Percentiles rank a stretch among this genome's conserved stretches.
These are phyloP conservation scores for Bombyx mori DNA, from an alignment of 1,140 invertebrate genomes.

Conservation along the genomic window ASM3026992v2 NC_085116.1:3012501-3013000, in stretches of 20 bases:
- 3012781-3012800: constrained; percentile 71
- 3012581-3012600: constrained; percentile 65
- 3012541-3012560: constrained; percentile 67
- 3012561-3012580: constrained; percentile 55
- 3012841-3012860: constrained; percentile 84
- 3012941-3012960: constrained; percentile 91
- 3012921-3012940: constrained; percentile 92
- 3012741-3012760: constrained; percentile 71
- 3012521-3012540: constrained; percentile 60
- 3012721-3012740: constrained; percentile 91
- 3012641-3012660: constrained; percentile 94
- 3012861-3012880: constrained; percentile 92
- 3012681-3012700: constrained; percentile 94
- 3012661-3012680: constrained; percentile 94
- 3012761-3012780: constrained; percentile 63
- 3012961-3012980: constrained; percentile 91
- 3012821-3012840: constrained; percentile 59
- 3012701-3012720: constrained; percentile 95
- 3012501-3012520: constrained; percentile 48
- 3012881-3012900: constrained; percentile 80
- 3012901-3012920: constrained; percentile 89
- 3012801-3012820: constrained; percentile 64
- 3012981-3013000: constrained; percentile 83
- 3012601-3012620: constrained; percentile 74
- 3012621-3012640: constrained; percentile 91